A percentile compares a stretch with the other conserved stretches of the same genome.
phyloP scores from a whole-genome alignment of 2,113 vertebrate species.

The Vombatus ursinus region DNA sequence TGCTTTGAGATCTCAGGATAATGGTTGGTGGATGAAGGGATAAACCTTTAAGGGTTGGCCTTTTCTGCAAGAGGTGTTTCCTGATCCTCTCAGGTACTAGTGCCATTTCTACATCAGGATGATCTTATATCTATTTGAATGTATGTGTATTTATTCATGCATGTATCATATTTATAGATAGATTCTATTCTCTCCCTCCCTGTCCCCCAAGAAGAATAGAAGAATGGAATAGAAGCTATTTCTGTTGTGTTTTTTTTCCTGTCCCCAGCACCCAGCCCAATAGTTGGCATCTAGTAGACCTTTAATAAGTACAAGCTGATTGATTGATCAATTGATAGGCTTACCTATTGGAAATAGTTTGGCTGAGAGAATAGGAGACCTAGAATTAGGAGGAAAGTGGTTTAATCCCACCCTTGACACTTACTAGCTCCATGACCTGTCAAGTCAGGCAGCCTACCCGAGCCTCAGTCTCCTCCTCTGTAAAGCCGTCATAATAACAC shows the following conservation, averaged over 20 bases:
- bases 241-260: too few relatives aligned
- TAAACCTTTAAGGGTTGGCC: constrained; percentile 59
- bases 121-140: background rate
- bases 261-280: background rate
- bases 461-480: too few relatives aligned
- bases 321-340: background rate
- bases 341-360: background rate
- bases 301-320: background rate
- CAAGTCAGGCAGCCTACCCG: background rate
- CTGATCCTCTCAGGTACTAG: background rate
- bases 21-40: constrained; percentile 69
- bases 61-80: background rate
- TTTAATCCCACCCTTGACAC: background rate
- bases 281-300: background rate
- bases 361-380: too few relatives aligned
- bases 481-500: background rate
- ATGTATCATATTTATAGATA: too few relatives aligned
- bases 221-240: too few relatives aligned
- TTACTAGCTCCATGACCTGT: background rate
- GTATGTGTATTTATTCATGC: background rate
- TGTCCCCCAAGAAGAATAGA: background rate
- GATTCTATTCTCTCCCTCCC: background rate
- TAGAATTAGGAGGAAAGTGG: background rate
- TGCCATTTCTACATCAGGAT: background rate
- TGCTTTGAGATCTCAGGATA: constrained; percentile 35